Evolutionary conservation across 2,888 invertebrate species (phyloP).

Genomic region (Clepsis dumicolana): DNA sequence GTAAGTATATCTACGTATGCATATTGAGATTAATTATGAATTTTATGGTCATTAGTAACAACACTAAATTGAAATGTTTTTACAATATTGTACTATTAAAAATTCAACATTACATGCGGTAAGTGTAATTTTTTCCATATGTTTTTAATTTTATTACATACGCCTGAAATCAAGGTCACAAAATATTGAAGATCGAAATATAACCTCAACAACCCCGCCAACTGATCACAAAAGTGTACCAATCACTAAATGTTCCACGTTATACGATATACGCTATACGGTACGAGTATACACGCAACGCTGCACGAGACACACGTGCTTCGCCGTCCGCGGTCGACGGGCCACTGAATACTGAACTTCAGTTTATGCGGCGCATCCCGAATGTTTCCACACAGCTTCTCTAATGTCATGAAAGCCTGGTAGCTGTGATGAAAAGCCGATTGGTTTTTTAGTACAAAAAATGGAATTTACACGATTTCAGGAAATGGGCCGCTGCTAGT

Average conservation of each 20-base stretch:
- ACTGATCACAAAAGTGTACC: conserved; percentile 53
- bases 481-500: background rate
- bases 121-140: no score
- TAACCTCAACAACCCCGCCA: conserved; percentile 47
- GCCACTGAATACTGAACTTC: conserved; percentile 70
- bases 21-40: no score
- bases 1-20: no score
- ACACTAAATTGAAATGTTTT: no score
- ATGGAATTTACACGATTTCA: background rate
- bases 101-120: no score
- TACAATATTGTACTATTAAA: no score
- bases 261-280: background rate
- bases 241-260: conserved; percentile 47
- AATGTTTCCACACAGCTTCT: conserved; percentile 57
- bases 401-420: conserved; percentile 65
- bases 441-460: background rate
- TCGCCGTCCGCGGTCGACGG: conserved; percentile 66
- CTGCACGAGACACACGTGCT: conserved; percentile 58
- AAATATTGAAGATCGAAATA: conserved; percentile 12
- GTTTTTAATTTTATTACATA: background rate
- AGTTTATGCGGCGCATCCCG: conserved; percentile 69
- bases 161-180: background rate
- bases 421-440: conserved; percentile 51
- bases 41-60: no score
- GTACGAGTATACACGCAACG: conserved; percentile 44